phyloP scores from a whole-genome alignment of 1,140 invertebrate species.

The Listronotus oregonensis region DNA sequence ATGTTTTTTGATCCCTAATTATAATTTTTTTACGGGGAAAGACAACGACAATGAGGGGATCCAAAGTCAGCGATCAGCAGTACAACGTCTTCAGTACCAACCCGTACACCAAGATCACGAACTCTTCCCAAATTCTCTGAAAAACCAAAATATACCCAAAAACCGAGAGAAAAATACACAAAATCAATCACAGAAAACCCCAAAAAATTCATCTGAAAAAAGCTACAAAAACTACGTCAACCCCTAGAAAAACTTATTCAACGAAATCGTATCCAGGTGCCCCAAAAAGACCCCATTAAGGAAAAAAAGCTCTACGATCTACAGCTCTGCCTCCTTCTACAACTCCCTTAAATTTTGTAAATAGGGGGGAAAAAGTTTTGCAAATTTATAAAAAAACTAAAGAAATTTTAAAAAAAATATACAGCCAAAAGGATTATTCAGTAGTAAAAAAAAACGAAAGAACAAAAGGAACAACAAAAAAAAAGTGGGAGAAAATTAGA shows the following conservation, averaged over 20 bases:
- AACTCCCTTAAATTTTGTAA: slow-evolving; percentile 13
- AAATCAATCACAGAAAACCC: slow-evolving; percentile 26
- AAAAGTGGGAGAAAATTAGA: not conserved
- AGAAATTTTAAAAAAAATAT: slow-evolving; percentile 16
- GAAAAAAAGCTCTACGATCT: slow-evolving; percentile 23
- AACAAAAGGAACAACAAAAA: not conserved
- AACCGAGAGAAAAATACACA: slow-evolving; percentile 11
- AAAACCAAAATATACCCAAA: slow-evolving; percentile 23
- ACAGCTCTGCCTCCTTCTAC: slow-evolving; percentile 27
- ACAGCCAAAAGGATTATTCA: slow-evolving; percentile 13
- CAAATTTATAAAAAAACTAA: slow-evolving; percentile 27
- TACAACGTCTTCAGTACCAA: slow-evolving; percentile 29
- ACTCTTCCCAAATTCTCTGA: slow-evolving; percentile 9
- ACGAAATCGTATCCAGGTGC: not conserved
- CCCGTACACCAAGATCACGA: slow-evolving; percentile 17
- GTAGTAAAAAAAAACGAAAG: slow-evolving; percentile 12
- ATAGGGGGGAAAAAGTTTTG: slow-evolving; percentile 14
- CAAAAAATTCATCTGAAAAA: slow-evolving; percentile 12
- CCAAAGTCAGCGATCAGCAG: slow-evolving; percentile 28
- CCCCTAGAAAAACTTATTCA: slow-evolving; percentile 13
- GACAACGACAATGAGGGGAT: slow-evolving; percentile 48
- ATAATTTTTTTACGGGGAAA: slow-evolving; percentile 27
- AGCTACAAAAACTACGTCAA: slow-evolving; percentile 10
- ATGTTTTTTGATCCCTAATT: too few species aligned
- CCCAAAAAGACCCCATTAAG: slow-evolving; percentile 8